Conservation (phyloP, 2,888 invertebrate species). For the Notodonta dromedarius region DNA sequence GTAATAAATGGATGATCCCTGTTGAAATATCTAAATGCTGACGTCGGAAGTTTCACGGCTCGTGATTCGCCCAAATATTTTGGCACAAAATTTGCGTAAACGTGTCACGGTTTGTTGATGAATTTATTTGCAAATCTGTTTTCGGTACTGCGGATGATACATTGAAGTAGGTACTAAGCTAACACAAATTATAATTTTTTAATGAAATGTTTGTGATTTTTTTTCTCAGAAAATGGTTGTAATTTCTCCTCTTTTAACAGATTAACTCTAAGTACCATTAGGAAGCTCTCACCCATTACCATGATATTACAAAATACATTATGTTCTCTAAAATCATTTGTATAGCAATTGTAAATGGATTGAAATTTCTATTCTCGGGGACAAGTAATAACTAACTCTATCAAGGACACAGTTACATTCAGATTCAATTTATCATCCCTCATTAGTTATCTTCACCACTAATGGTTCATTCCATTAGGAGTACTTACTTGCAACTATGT, state of each 20-base stretch:
- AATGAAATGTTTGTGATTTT: too few relatives aligned
- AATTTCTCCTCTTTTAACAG: too few relatives aligned
- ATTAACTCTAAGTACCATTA: too few relatives aligned
- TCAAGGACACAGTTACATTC: neutral
- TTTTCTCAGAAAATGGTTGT: too few relatives aligned
- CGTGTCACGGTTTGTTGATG: conserved; percentile 7
- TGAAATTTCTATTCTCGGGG: too few relatives aligned
- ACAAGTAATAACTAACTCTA: too few relatives aligned
- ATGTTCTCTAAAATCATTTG: too few relatives aligned
- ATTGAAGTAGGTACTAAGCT: neutral
- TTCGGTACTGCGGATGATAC: neutral
- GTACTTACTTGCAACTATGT: neutral
- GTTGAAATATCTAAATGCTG: neutral
- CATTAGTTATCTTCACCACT: conserved; percentile 1
- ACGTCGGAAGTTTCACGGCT: conserved; percentile 14
- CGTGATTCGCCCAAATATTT: conserved; percentile 11
- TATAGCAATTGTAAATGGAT: too few relatives aligned
- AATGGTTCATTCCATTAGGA: conserved; percentile 1
- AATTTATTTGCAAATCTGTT: conserved; percentile 6
- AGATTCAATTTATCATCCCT: conserved; percentile 2
- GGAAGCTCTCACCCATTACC: too few relatives aligned
- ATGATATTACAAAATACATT: too few relatives aligned
- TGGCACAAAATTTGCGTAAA: conserved; percentile 14
- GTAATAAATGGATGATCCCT: neutral
- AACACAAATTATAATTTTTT: too few relatives aligned